These are phyloP conservation scores for Romanogobio albipinnatus DNA, from an alignment of 2,113 vertebrate genomes.

Conservation along the genomic window DNA sequence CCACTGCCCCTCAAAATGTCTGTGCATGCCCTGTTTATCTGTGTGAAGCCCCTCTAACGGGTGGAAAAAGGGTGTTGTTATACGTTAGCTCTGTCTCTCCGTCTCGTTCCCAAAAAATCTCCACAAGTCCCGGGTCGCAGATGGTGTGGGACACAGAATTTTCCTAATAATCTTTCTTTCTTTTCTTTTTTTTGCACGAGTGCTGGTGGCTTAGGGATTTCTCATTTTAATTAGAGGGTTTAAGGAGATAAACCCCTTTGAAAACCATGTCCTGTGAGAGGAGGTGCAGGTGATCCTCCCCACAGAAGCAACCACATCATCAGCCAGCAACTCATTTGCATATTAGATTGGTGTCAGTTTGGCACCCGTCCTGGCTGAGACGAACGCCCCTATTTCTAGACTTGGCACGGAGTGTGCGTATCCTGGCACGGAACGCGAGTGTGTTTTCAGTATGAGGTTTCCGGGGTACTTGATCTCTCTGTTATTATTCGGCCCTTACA, in stretches of 20 bases:
- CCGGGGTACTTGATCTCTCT: slow-evolving; percentile 44
- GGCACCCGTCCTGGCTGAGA: slow-evolving; percentile 75
- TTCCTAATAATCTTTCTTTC: slow-evolving; percentile 91
- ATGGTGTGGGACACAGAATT: slow-evolving; percentile 90
- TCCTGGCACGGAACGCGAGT: slow-evolving; percentile 43
- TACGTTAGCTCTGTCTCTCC: slow-evolving; percentile 69
- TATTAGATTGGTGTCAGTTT: slow-evolving; percentile 84
- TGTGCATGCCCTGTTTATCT: slow-evolving; percentile 64
- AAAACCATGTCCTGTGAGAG: slow-evolving; percentile 86
- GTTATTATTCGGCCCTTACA: slow-evolving; percentile 34
- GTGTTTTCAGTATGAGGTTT: slow-evolving; percentile 41
- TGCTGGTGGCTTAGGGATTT: slow-evolving; percentile 81
- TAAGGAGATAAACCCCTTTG: slow-evolving; percentile 93
- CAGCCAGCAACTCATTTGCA: slow-evolving; percentile 86
- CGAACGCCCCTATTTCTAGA: slow-evolving; percentile 55
- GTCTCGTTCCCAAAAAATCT: slow-evolving; percentile 85
- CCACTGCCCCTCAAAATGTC: too few species aligned
- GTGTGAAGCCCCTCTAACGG: slow-evolving; percentile 64
- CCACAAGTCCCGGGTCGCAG: slow-evolving; percentile 88
- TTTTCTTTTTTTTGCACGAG: slow-evolving; percentile 19
- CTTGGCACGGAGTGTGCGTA: slow-evolving; percentile 51
- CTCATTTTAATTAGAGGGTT: slow-evolving; percentile 96
- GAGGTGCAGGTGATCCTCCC: slow-evolving; percentile 87
- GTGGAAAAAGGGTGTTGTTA: slow-evolving; percentile 53
- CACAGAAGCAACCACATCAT: slow-evolving; percentile 70